A percentile compares a stretch with the other conserved stretches of the same genome.
Conservation (phyloP, 2,113 vertebrate genomes). For the Alouatta palliata region DNA sequence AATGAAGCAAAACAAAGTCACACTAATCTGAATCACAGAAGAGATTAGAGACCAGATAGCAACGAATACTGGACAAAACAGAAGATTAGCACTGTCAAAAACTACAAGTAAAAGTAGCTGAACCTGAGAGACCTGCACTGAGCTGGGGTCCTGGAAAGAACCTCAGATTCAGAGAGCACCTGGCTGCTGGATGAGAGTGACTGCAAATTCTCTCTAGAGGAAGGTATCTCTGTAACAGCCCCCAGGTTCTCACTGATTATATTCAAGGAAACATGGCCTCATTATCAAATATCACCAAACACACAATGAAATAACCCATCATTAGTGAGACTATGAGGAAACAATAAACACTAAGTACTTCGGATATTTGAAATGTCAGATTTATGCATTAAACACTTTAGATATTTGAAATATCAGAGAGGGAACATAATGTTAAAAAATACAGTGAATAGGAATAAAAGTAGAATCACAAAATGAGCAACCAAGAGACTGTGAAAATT, state of each 20-base stretch:
- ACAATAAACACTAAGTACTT: background rate
- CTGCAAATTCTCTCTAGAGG: background rate
- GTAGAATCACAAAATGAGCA: background rate
- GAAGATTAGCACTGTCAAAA: fast-evolving
- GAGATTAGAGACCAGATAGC: background rate
- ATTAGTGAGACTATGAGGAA: background rate
- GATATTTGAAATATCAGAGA: background rate
- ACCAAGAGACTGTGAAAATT: background rate
- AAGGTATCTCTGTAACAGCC: too few relatives aligned
- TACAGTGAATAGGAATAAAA: background rate
- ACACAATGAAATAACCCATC: background rate
- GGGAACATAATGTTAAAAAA: background rate
- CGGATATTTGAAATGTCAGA: background rate
- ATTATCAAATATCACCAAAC: background rate
- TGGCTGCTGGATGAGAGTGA: background rate
- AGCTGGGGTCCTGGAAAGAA: background rate
- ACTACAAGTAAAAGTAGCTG: background rate
- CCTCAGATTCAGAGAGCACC: background rate
- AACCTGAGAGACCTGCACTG: background rate
- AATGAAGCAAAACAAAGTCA: background rate
- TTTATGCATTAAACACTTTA: background rate
- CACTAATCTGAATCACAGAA: background rate
- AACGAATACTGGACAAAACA: background rate
- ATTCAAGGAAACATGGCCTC: background rate
- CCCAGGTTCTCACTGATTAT: background rate